phyloP scores from a whole-genome alignment of 2,113 vertebrate species.

The Gymnocephalus cernua region DNA sequence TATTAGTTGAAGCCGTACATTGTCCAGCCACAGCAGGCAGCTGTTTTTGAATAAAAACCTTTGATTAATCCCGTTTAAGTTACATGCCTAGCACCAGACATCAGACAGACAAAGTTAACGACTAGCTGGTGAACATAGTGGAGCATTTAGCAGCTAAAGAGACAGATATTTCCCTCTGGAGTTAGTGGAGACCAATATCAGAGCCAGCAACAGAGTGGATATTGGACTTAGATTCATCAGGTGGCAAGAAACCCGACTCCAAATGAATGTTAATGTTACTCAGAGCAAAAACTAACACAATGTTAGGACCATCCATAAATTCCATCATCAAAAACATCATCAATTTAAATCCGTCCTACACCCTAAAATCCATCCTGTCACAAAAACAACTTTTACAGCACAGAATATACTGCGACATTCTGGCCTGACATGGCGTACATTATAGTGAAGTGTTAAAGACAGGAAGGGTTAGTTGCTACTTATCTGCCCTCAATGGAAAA shows the following conservation, averaged over 20 bases:
- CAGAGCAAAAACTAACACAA: neutral
- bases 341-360: neutral
- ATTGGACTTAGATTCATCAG: neutral
- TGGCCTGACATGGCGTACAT: neutral
- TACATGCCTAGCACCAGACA: neutral
- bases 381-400: too few relatives aligned
- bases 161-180: neutral
- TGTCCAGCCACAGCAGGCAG: neutral
- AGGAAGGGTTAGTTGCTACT: neutral
- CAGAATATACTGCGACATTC: too few relatives aligned
- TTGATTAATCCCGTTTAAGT: neutral
- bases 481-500: neutral
- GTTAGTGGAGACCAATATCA: neutral
- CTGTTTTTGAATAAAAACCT: neutral
- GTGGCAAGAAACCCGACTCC: neutral
- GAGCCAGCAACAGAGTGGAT: neutral
- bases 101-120: neutral
- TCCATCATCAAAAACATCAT: too few relatives aligned
- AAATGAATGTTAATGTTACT: too few relatives aligned
- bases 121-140: neutral
- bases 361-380: neutral
- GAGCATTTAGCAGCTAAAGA: neutral
- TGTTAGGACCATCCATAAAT: neutral
- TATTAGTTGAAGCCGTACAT: neutral
- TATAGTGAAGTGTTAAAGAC: neutral